Conservation (phyloP, 2,113 vertebrate genomes). For the Pipra filicauda region DNA sequence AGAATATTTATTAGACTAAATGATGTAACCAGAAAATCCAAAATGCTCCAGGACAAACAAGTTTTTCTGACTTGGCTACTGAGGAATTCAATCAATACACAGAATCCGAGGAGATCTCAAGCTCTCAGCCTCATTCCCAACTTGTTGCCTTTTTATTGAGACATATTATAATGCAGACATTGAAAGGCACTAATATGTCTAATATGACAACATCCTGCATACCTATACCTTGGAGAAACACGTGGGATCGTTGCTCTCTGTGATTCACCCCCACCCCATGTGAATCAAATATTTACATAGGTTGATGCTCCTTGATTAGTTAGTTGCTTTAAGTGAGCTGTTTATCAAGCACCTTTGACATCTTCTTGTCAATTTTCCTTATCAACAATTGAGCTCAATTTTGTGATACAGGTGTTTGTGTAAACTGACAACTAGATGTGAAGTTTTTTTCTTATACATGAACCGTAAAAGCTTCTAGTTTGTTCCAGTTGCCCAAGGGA, state of each 20-base stretch:
- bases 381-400: background rate
- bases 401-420: background rate
- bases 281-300: background rate
- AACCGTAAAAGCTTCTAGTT: background rate
- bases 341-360: background rate
- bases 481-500: background rate
- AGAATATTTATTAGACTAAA: background rate
- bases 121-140: background rate
- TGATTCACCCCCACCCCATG: background rate
- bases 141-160: background rate
- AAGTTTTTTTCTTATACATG: background rate
- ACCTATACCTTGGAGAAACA: background rate
- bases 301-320: background rate
- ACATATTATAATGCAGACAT: background rate
- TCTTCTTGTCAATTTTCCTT: background rate
- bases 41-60: background rate
- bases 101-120: background rate
- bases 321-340: background rate
- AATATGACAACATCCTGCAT: rapidly evolving
- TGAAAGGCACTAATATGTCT: background rate
- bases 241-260: background rate
- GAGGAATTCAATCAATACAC: background rate
- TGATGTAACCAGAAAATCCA: background rate
- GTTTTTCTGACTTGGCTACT: background rate
- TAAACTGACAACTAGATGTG: background rate